phyloP scores from a whole-genome alignment of 1,140 invertebrate genomes.

The Mya arenaria region DNA sequence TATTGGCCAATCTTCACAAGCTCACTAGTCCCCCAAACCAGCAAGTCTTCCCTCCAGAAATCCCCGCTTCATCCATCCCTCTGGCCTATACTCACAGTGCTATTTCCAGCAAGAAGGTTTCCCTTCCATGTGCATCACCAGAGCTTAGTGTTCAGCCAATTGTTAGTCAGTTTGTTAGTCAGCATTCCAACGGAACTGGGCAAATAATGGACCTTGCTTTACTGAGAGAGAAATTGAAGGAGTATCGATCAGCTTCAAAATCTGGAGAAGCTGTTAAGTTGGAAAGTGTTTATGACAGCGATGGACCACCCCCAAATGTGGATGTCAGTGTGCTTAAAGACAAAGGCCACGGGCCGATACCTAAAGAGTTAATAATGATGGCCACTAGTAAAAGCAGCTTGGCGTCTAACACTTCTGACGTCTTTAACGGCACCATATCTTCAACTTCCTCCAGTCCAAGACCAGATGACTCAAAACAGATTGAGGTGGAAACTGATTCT shows the following conservation, averaged over 20 bases:
- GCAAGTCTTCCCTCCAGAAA: conserved; percentile 49
- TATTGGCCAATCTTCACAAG: conserved; percentile 50
- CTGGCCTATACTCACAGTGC: neutral
- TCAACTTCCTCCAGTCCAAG: conserved; percentile 62
- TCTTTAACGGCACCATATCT: conserved; percentile 94
- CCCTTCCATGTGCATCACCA: too few relatives aligned
- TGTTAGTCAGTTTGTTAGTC: too few relatives aligned
- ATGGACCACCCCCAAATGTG: conserved; percentile 72
- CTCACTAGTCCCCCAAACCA: conserved; percentile 53
- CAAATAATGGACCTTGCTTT: too few relatives aligned
- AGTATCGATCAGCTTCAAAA: conserved; percentile 46
- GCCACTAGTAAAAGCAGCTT: neutral
- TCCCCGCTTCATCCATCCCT: too few relatives aligned
- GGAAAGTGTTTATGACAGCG: conserved; percentile 68
- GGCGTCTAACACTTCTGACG: conserved; percentile 86
- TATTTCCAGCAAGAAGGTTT: neutral
- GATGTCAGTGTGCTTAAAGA: conserved; percentile 69
- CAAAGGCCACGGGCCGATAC: conserved; percentile 63
- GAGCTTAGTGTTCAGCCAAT: too few relatives aligned
- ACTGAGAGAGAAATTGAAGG: neutral
- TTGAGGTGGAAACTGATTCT: neutral
- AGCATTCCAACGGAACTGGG: too few relatives aligned
- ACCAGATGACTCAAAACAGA: neutral
- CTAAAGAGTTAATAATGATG: conserved; percentile 63
- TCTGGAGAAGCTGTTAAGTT: conserved; percentile 64